Percentiles rank a stretch among this genome's conserved stretches.
Evolutionary conservation across 1,140 invertebrate genomes (phyloP).

Genomic region (Drosophila ohnishii): DNA sequence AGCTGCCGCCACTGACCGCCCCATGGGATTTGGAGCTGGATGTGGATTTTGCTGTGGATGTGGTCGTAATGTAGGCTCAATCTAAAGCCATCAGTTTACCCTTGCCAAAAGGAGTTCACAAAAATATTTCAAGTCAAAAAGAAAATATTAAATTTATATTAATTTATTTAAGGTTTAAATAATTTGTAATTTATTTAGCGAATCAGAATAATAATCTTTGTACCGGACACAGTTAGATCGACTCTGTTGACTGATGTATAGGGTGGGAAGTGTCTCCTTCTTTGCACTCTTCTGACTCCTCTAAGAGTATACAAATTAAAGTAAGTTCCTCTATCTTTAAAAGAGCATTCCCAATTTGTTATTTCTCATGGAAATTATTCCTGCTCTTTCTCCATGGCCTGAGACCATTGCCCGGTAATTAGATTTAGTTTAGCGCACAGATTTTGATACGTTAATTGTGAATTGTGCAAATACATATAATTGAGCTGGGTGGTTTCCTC

Average conservation of each 20-base stretch:
- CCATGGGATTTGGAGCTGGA: constrained; percentile 16
- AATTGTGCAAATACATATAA: constrained; percentile 77
- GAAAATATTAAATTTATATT: background rate
- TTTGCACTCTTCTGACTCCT: too few species aligned
- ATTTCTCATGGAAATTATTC: background rate
- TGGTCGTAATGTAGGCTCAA: constrained; percentile 34
- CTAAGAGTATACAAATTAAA: too few species aligned
- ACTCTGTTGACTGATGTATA: too few species aligned
- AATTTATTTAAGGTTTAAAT: background rate
- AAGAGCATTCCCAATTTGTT: constrained; percentile 8
- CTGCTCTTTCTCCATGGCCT: constrained; percentile 14
- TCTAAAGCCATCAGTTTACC: constrained; percentile 1
- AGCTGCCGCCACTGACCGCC: constrained; percentile 41
- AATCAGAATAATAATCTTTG: too few species aligned
- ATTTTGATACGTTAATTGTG: constrained; percentile 80
- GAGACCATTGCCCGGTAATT: constrained; percentile 51
- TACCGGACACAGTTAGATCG: too few species aligned
- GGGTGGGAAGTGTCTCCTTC: too few species aligned
- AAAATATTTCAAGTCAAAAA: background rate
- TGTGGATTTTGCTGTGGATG: constrained; percentile 9
- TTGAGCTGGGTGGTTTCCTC: constrained; percentile 48
- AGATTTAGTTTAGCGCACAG: constrained; percentile 76
- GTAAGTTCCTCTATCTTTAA: too few species aligned
- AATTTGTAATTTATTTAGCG: too few species aligned
- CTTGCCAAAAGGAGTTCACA: background rate